phyloP scores from a whole-genome alignment of 2,888 invertebrate genomes.

The Mallateleia sp. region DNA sequence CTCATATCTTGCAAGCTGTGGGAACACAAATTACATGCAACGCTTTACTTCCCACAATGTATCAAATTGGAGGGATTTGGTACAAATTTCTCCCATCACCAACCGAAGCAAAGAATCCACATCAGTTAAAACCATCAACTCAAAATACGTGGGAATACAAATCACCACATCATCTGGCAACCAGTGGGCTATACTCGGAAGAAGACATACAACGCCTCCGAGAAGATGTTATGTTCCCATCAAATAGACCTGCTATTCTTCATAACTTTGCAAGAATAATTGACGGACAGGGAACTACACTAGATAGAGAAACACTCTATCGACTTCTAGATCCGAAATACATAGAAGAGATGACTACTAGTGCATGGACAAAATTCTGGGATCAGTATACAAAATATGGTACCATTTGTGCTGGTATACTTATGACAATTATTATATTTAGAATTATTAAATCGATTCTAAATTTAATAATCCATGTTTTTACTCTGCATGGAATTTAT shows the following conservation, averaged over 20 bases:
- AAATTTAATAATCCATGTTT: no score
- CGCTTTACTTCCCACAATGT: slow-evolving; percentile 67
- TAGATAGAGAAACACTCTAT: no score
- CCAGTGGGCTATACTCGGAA: slow-evolving; percentile 49
- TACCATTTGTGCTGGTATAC: no score
- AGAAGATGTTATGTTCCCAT: slow-evolving; percentile 38
- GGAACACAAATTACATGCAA: slow-evolving; percentile 66
- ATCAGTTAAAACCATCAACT: background rate
- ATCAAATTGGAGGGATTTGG: slow-evolving; percentile 48
- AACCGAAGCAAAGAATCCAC: slow-evolving; percentile 12
- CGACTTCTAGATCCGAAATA: no score
- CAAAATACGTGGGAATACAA: background rate
- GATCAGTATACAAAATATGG: no score
- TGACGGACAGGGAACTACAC: no score
- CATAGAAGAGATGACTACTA: no score
- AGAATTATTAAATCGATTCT: no score
- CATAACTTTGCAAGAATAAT: background rate
- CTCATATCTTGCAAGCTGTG: slow-evolving; percentile 75
- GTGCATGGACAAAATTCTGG: no score
- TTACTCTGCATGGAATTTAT: no score
- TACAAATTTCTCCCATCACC: background rate
- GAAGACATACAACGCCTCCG: slow-evolving; percentile 30
- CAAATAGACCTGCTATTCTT: background rate
- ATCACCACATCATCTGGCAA: background rate
- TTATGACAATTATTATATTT: no score